Conservation (phyloP, 2,797 vertebrate species). For the Poecilia gillii region DNA sequence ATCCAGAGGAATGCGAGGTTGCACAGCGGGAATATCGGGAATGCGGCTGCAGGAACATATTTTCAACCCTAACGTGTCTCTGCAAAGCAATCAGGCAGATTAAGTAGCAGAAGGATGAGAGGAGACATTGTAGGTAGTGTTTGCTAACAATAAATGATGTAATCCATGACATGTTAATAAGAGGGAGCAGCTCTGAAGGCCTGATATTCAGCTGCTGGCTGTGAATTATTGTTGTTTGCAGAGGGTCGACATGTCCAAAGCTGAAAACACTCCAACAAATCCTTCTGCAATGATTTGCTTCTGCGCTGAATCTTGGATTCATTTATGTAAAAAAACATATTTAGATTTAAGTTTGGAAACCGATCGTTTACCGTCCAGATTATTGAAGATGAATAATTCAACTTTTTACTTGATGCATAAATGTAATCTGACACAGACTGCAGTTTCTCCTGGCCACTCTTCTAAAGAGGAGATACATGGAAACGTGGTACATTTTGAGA, state of each 20-base stretch:
- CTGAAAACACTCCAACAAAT: not conserved
- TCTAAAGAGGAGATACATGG: not conserved
- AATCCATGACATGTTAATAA: slow-evolving; percentile 4
- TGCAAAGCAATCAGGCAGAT: not conserved
- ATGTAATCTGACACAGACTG: not conserved
- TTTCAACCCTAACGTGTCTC: slow-evolving; percentile 1
- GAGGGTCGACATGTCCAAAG: not conserved
- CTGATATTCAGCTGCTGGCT: not conserved
- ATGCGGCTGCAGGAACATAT: not conserved
- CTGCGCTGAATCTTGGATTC: too few relatives aligned
- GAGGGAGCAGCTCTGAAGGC: not conserved
- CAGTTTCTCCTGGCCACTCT: not conserved
- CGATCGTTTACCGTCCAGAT: accelerated
- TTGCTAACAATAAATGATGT: slow-evolving; percentile 1
- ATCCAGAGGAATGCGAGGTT: not conserved
- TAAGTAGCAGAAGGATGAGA: not conserved
- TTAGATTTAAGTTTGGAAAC: too few relatives aligned
- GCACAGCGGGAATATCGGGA: slow-evolving; percentile 1
- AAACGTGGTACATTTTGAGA: not conserved
- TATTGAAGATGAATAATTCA: too few relatives aligned
- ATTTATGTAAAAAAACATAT: too few relatives aligned
- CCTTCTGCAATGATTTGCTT: not conserved
- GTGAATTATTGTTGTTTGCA: not conserved
- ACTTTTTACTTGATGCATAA: too few relatives aligned
- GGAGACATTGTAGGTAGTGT: not conserved